Conservation (phyloP, 2,888 invertebrate species). For the Platycheirus rosarum region DNA sequence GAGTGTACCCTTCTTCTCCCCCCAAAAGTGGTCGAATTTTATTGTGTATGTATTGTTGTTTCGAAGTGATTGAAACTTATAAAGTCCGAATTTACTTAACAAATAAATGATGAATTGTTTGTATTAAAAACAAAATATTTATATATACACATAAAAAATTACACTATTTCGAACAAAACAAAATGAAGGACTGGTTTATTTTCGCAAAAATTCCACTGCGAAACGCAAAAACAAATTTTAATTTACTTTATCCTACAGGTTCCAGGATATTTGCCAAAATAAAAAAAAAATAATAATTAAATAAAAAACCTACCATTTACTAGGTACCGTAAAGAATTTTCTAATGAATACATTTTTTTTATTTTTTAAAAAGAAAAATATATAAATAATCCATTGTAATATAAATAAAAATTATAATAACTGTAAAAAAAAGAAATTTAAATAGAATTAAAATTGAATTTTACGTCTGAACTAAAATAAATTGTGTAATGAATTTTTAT, state of each 20-base stretch:
- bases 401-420: constrained; percentile 21
- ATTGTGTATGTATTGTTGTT: constrained; percentile 36
- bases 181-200: constrained; percentile 28
- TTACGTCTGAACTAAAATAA: constrained; percentile 31
- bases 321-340: constrained; percentile 34
- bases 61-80: constrained; percentile 37
- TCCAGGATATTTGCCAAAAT: constrained; percentile 57
- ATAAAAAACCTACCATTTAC: constrained; percentile 34
- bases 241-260: constrained; percentile 35
- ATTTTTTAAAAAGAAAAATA: too few relatives aligned
- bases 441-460: constrained; percentile 36
- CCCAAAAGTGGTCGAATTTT: constrained; percentile 36
- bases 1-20: constrained; percentile 29
- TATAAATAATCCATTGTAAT: too few relatives aligned
- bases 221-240: constrained; percentile 27
- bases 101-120: constrained; percentile 5
- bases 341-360: constrained; percentile 12
- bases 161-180: constrained; percentile 29
- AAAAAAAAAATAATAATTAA: constrained; percentile 8
- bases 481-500: constrained; percentile 45
- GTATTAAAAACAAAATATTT: constrained; percentile 26
- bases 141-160: too few relatives aligned
- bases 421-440: constrained; percentile 45
- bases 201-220: constrained; percentile 28
- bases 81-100: constrained; percentile 51